phyloP scores from a whole-genome alignment of 2,113 vertebrate species.

The Rhizomys pruinosus region DNA sequence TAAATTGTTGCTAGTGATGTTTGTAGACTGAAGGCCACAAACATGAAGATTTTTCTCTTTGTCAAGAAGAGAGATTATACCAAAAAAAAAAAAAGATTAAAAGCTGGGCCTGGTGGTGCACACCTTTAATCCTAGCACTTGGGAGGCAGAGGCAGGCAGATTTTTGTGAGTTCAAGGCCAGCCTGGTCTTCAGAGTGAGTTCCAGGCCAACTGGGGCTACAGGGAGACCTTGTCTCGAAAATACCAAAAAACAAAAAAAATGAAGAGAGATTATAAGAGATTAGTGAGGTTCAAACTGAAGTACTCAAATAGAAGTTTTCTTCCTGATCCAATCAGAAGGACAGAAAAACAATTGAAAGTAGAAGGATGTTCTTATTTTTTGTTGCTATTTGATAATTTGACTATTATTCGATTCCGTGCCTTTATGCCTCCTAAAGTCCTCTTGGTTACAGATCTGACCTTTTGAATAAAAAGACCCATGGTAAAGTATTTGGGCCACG shows the following conservation, averaged over 20 bases:
- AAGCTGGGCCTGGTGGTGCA: no score
- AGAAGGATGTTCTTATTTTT: background rate
- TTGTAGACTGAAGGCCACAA: background rate
- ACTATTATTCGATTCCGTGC: background rate
- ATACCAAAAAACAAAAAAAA: no score
- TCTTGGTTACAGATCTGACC: background rate
- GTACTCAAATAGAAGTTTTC: constrained; percentile 32
- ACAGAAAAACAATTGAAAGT: constrained; percentile 41
- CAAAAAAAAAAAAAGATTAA: no score
- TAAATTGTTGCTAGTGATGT: constrained; percentile 15
- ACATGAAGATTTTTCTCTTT: background rate
- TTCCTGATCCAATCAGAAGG: constrained; percentile 36
- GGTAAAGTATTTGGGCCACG: background rate
- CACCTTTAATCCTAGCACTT: no score
- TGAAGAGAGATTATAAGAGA: constrained; percentile 55
- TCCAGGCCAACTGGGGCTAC: no score
- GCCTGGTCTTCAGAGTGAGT: no score
- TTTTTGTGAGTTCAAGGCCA: no score
- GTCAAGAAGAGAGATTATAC: constrained; percentile 45
- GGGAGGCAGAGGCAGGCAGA: no score
- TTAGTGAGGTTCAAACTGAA: constrained; percentile 22
- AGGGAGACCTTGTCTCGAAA: no score
- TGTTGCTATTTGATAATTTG: background rate
- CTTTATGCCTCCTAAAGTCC: background rate
- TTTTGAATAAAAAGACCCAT: constrained; percentile 10